phyloP scores from a whole-genome alignment of 1,140 invertebrate genomes.

The Chionoecetes opilio region DNA sequence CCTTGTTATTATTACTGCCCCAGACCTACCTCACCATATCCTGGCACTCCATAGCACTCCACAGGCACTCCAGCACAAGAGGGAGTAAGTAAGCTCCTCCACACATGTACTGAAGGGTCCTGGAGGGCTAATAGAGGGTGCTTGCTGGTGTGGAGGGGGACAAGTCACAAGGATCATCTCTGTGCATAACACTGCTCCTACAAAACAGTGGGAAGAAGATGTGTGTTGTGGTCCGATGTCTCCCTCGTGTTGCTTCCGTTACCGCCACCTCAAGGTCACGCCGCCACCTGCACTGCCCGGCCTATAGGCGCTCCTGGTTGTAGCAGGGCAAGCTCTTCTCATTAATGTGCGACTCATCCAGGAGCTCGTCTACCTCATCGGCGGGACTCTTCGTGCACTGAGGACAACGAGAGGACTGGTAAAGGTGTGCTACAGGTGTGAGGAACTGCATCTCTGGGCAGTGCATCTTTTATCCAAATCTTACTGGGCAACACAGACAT shows the following conservation, averaged over 20 bases:
- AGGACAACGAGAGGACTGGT: background rate
- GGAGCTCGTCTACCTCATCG: conserved; percentile 65
- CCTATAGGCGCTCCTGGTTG: conserved; percentile 19
- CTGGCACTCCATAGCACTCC: background rate
- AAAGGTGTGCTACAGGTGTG: background rate
- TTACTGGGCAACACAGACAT: too few relatives aligned
- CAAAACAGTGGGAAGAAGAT: background rate
- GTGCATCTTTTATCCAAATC: too few relatives aligned
- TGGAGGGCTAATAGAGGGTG: background rate
- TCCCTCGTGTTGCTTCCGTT: background rate
- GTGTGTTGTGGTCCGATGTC: background rate
- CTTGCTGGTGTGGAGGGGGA: background rate
- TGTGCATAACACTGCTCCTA: background rate
- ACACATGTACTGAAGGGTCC: background rate
- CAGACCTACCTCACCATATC: background rate
- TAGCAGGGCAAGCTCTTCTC: conserved; percentile 45
- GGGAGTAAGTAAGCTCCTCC: background rate
- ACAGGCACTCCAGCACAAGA: background rate
- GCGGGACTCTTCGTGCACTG: conserved; percentile 71
- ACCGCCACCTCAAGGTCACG: background rate
- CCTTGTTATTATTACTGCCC: background rate
- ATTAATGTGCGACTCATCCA: conserved; percentile 61
- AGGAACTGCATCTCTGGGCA: too few relatives aligned
- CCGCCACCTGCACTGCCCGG: background rate
- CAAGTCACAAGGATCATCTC: background rate